Conservation (phyloP, 2,888 invertebrate genomes). For the Folsomia manolachei region DNA sequence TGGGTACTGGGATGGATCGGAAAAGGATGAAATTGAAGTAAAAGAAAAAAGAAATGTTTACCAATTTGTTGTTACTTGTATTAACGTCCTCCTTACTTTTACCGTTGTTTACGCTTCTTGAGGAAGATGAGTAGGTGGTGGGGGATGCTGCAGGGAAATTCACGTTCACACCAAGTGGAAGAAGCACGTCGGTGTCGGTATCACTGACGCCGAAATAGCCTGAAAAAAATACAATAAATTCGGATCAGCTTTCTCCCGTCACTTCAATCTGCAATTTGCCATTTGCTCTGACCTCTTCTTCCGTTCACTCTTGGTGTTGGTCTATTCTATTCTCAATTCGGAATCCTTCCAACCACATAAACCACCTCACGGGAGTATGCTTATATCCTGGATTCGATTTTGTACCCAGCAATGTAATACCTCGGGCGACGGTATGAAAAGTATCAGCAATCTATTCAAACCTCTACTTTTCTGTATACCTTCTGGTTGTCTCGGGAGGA, state of each 20-base stretch:
- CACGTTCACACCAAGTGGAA: neutral
- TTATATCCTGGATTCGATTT: too few relatives aligned
- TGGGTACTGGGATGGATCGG: neutral
- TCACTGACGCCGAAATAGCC: slow-evolving; percentile 49
- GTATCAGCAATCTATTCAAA: neutral
- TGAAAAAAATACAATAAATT: slow-evolving; percentile 22
- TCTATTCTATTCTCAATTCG: neutral
- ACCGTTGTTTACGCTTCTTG: slow-evolving; percentile 14
- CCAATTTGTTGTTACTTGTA: slow-evolving; percentile 24
- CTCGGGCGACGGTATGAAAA: neutral
- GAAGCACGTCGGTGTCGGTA: slow-evolving; percentile 38
- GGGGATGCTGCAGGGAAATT: slow-evolving; percentile 24
- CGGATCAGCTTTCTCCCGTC: neutral
- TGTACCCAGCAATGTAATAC: neutral
- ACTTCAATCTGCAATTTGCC: neutral
- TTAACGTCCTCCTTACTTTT: neutral
- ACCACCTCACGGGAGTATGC: neutral
- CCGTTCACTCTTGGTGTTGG: too few relatives aligned
- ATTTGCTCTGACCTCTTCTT: neutral
- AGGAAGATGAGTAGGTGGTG: slow-evolving; percentile 2
- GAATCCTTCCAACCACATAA: neutral
- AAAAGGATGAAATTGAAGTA: too few relatives aligned
- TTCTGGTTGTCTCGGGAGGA: neutral
- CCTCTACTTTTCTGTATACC: neutral
- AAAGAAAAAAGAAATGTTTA: slow-evolving; percentile 2